Conservation (phyloP, 2,113 vertebrate species). For the Megalops atlanticus region DNA sequence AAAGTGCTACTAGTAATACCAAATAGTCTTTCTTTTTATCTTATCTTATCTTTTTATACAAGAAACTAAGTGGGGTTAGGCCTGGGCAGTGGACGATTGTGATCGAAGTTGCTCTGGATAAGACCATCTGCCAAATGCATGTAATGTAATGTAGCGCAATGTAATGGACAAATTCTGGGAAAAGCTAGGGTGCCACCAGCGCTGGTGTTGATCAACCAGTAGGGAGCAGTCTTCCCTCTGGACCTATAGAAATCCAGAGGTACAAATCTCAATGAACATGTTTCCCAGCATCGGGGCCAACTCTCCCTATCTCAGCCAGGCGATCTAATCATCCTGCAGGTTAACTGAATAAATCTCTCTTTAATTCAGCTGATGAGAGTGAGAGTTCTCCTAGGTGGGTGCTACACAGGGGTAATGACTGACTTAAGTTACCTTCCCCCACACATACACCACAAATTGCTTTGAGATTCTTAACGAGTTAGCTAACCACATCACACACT, state of each 20-base stretch:
- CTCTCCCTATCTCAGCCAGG: no score
- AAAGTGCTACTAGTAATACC: conserved; percentile 38
- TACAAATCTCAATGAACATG: not conserved
- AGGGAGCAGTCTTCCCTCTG: not conserved
- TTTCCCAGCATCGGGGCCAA: no score
- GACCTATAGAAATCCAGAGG: not conserved
- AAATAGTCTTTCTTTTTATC: no score
- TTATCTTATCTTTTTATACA: not conserved
- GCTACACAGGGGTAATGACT: not conserved
- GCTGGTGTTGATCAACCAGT: not conserved
- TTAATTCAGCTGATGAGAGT: not conserved
- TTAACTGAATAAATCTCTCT: no score
- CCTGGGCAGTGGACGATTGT: no score
- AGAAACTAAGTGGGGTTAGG: not conserved
- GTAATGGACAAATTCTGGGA: not conserved
- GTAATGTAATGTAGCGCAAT: no score
- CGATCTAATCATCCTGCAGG: no score
- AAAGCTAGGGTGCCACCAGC: not conserved
- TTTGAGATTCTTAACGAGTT: conserved; percentile 24
- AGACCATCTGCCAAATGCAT: no score
- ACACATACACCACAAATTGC: not conserved
- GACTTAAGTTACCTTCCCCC: no score
- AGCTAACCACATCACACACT: no score
- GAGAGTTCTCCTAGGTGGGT: not conserved
- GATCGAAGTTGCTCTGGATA: no score